These are phyloP conservation scores for Aricia agestis DNA, from an alignment of 1,140 invertebrate species.

Conservation along the genomic window DNA sequence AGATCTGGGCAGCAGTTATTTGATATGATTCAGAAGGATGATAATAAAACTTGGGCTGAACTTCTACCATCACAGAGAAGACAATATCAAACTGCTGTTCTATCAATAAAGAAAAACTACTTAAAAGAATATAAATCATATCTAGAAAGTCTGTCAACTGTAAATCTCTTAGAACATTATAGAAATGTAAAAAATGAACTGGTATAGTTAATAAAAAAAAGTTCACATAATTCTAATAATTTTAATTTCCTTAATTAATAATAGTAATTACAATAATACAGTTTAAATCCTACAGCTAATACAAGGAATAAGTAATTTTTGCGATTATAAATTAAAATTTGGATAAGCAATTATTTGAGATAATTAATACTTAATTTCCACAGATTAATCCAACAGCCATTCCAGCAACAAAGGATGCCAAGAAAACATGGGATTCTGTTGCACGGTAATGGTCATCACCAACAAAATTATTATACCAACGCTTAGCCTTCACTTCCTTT, in stretches of 20 bases:
- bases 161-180: constrained; percentile 45
- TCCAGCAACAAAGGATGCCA: constrained; percentile 84
- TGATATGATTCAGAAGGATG: constrained; percentile 35
- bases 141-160: constrained; percentile 45
- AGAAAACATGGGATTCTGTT: constrained; percentile 85
- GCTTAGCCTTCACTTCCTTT: constrained; percentile 80
- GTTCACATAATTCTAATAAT: constrained; percentile 5
- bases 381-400: constrained; percentile 80
- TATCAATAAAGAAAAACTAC: constrained; percentile 46
- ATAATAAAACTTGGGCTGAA: constrained; percentile 32
- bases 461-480: constrained; percentile 83
- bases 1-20: constrained; percentile 42
- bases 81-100: constrained; percentile 40
- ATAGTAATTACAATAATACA: constrained; percentile 15
- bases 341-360: constrained; percentile 17
- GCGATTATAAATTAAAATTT: constrained; percentile 19
- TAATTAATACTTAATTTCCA: constrained; percentile 48
- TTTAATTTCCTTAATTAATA: constrained; percentile 8
- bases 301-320: constrained; percentile 11
- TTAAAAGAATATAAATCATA: constrained; percentile 43
- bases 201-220: constrained; percentile 10
- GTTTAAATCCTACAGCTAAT: background rate
- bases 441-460: constrained; percentile 80
- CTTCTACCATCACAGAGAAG: constrained; percentile 34
- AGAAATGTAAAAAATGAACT: constrained; percentile 26